Conservation (phyloP, 2,888 invertebrate genomes). For the Crossocerus cetratus region DNA sequence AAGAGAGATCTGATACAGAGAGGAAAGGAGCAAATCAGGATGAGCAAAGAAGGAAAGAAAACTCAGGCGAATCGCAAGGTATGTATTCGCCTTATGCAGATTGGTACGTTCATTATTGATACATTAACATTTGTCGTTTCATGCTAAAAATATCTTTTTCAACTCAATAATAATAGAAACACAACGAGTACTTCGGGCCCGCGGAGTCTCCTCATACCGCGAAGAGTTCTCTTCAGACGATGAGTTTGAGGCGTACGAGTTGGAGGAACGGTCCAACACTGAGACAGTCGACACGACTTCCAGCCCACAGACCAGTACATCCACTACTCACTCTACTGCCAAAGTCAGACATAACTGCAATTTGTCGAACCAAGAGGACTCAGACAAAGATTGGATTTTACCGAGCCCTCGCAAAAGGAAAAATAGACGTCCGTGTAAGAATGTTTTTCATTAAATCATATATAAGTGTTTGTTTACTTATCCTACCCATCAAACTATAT, state of each 20-base stretch:
- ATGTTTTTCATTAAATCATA: not conserved
- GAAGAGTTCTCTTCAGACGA: constrained; percentile 72
- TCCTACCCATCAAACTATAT: not conserved
- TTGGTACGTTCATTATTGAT: no score
- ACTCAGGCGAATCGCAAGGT: not conserved
- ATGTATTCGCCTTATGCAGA: not conserved
- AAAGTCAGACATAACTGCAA: constrained; percentile 57
- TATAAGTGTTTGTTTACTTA: not conserved
- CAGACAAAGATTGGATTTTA: constrained; percentile 74
- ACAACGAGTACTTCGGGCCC: constrained; percentile 69
- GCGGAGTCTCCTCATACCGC: constrained; percentile 73
- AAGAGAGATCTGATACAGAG: not conserved
- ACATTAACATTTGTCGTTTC: no score
- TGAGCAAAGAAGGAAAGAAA: not conserved
- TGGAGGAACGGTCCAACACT: constrained; percentile 71
- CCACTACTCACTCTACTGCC: constrained; percentile 55
- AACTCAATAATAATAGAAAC: constrained; percentile 37
- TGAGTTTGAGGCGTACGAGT: constrained; percentile 66
- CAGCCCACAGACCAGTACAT: constrained; percentile 59
- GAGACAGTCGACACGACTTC: constrained; percentile 65
- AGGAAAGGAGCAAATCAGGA: constrained; percentile 11
- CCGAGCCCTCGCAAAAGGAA: constrained; percentile 73
- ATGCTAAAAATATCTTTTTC: no score
- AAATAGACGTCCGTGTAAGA: constrained; percentile 70
- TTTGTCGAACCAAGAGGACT: constrained; percentile 67